Conservation (phyloP, 2,797 vertebrate species). For the Danionella dracula region DNA sequence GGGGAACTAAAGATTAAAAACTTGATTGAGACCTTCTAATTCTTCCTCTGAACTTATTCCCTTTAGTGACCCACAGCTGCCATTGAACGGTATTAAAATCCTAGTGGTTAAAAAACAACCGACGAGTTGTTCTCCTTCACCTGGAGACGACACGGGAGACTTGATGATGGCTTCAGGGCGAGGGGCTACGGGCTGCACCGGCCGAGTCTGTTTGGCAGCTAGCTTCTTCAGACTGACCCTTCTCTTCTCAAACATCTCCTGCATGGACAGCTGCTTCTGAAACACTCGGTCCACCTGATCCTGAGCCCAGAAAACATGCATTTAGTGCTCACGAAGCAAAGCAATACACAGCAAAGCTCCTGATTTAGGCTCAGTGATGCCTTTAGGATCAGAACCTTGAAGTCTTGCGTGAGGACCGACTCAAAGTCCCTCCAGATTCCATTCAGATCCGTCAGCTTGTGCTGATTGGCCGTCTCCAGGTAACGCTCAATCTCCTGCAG, state of each 20-base stretch:
- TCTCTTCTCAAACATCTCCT: constrained; percentile 95
- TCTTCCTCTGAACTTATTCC: too few relatives aligned
- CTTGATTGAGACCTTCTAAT: too few relatives aligned
- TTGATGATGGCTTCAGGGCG: constrained; percentile 89
- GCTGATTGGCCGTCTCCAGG: constrained; percentile 76
- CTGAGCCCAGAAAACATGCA: constrained; percentile 53
- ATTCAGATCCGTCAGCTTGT: constrained; percentile 76
- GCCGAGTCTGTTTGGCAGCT: constrained; percentile 91
- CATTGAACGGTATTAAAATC: too few relatives aligned
- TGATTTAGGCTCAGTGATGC: neutral
- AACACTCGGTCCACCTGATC: constrained; percentile 88
- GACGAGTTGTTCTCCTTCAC: too few relatives aligned
- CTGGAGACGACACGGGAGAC: constrained; percentile 81
- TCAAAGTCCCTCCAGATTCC: constrained; percentile 80
- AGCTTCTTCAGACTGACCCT: constrained; percentile 91
- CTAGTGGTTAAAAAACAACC: too few relatives aligned
- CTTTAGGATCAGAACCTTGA: constrained; percentile 83
- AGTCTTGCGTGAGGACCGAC: constrained; percentile 78
- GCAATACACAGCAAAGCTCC: neutral
- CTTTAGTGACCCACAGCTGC: too few relatives aligned
- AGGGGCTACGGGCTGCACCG: constrained; percentile 94
- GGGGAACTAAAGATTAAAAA: too few relatives aligned
- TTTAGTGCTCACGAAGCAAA: neutral
- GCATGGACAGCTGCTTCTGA: constrained; percentile 89
- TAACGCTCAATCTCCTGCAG: constrained; percentile 91